These are phyloP conservation scores for Nebria ingens DNA, from an alignment of 1,140 invertebrate species.

Conservation along the genomic window DNA sequence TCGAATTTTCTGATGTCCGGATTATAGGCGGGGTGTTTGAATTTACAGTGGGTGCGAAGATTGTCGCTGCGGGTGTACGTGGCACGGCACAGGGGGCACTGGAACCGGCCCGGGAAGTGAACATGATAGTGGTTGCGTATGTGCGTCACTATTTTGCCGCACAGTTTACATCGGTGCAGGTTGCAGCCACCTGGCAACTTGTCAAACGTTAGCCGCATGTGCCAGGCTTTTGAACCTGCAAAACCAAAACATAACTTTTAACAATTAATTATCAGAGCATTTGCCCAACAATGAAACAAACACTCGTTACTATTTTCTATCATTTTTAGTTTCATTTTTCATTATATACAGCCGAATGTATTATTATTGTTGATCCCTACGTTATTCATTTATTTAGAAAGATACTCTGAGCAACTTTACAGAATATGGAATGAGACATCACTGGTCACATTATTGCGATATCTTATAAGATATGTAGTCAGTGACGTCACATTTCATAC, in stretches of 20 bases:
- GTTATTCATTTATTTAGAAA: neutral
- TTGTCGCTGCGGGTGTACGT: conserved; percentile 82
- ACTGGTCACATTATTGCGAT: too few species aligned
- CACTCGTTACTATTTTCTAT: neutral
- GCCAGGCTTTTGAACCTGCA: conserved; percentile 84
- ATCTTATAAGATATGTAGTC: too few species aligned
- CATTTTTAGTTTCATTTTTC: neutral
- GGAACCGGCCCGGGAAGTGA: conserved; percentile 78
- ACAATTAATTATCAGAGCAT: conserved; percentile 20
- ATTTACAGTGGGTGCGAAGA: conserved; percentile 78
- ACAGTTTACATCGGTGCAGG: conserved; percentile 81
- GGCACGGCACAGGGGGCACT: conserved; percentile 75
- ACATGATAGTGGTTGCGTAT: conserved; percentile 85
- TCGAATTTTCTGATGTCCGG: conserved; percentile 74
- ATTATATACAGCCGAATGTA: neutral
- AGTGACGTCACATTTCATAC: too few species aligned
- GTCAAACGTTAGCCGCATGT: conserved; percentile 84
- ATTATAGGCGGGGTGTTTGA: conserved; percentile 72
- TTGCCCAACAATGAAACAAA: neutral
- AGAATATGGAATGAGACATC: too few species aligned
- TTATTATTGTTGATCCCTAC: neutral
- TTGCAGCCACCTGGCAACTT: conserved; percentile 76
- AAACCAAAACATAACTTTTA: conserved; percentile 52
- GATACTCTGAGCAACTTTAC: neutral
- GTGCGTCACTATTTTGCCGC: conserved; percentile 83